Percentiles rank a stretch among this genome's conserved stretches.
These are phyloP conservation scores for Pseudochirops cupreus DNA, from an alignment of 2,797 vertebrate species.

Conservation along the genomic window DNA sequence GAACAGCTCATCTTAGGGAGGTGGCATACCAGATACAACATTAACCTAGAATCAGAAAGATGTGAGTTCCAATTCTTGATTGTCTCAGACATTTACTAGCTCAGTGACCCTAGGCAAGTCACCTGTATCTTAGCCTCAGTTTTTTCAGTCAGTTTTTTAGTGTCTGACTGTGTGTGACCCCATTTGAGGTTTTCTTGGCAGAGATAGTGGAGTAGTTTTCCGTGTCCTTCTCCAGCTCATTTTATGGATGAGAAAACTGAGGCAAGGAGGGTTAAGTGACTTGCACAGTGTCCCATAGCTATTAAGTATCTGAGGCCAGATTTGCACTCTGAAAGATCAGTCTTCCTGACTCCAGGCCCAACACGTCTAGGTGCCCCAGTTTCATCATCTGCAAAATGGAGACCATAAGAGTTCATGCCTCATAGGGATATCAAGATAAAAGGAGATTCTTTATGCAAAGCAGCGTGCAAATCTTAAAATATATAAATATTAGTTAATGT, in stretches of 20 bases:
- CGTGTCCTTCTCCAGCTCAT: not conserved
- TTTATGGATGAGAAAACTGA: not conserved
- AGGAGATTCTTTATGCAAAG: not conserved
- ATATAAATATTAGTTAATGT: not conserved
- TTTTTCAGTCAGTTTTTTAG: not conserved
- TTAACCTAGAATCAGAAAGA: not conserved
- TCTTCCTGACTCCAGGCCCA: not conserved
- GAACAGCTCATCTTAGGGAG: not conserved
- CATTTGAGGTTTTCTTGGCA: not conserved
- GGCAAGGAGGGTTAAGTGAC: not conserved
- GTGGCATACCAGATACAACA: not conserved
- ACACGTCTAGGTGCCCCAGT: not conserved
- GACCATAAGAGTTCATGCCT: not conserved
- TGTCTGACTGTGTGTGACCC: not conserved
- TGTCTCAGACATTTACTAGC: not conserved
- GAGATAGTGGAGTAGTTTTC: not conserved
- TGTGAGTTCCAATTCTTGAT: not conserved
- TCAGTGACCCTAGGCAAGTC: not conserved
- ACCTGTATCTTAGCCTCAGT: not conserved
- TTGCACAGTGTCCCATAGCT: not conserved
- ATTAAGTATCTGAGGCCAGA: not conserved
- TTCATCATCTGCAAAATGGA: not conserved
- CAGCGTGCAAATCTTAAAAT: not conserved
- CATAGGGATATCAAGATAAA: not conserved
- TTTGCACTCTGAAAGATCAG: not conserved